A percentile compares a stretch with the other conserved stretches of the same genome.
These are phyloP conservation scores for Styela clava DNA, from an alignment of 23 tunicate genomes.

Conservation along the genomic window DNA sequence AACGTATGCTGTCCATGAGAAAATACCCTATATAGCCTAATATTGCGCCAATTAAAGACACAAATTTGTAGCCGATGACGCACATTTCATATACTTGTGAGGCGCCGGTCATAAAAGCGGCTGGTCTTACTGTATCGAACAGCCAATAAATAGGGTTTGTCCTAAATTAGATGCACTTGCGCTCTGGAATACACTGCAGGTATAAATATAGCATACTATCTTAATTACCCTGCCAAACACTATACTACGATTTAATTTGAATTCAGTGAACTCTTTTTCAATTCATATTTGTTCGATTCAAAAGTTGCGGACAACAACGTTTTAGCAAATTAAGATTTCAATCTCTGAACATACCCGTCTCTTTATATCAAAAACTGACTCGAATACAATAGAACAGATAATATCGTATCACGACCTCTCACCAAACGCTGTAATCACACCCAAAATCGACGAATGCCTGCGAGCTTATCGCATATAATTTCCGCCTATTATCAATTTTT, in stretches of 20 bases:
- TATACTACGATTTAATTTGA: no score
- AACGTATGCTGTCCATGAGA: no score
- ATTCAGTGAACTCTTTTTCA: no score
- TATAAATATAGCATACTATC: no score
- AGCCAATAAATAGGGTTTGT: no score
- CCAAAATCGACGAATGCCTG: background rate
- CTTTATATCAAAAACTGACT: background rate
- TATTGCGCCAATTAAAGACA: background rate
- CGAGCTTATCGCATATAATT: background rate
- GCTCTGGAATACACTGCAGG: no score
- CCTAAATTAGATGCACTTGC: no score
- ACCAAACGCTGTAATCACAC: background rate
- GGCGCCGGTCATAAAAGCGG: no score
- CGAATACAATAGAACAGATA: background rate
- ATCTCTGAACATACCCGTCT: background rate
- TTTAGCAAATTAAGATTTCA: background rate
- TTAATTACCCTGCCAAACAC: no score
- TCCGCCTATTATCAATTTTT: background rate
- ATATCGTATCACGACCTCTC: background rate
- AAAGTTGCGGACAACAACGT: background rate
- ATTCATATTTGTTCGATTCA: background rate
- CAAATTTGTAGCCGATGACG: background rate
- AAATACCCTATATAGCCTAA: no score
- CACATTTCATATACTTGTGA: background rate
- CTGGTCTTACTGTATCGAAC: no score